These are phyloP conservation scores for Phoenicopterus ruber DNA, from an alignment of 2,113 vertebrate genomes.

Conservation along the genomic window DNA sequence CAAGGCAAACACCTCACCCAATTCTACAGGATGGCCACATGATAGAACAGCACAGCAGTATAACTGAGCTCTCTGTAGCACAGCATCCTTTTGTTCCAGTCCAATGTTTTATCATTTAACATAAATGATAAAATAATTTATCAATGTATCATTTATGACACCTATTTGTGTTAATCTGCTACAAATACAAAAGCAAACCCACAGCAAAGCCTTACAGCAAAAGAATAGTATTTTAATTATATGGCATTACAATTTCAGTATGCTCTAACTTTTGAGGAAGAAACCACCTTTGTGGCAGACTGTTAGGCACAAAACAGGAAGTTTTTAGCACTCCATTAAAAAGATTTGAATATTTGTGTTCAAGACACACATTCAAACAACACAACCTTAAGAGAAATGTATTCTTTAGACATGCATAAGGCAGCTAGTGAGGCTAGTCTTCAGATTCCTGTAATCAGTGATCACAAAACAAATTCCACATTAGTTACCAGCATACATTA, in stretches of 20 bases:
- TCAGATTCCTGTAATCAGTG: not conserved
- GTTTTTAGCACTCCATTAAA: not conserved
- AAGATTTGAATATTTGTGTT: not conserved
- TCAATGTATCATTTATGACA: not conserved
- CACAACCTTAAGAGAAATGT: not conserved
- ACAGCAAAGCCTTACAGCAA: not conserved
- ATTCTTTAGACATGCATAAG: not conserved
- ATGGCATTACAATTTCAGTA: not conserved
- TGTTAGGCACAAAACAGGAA: not conserved
- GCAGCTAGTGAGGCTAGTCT: not conserved
- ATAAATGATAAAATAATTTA: not conserved
- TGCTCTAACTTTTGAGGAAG: not conserved
- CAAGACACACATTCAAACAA: not conserved
- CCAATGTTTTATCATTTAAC: not conserved
- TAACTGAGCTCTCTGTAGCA: not conserved
- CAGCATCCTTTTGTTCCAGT: not conserved
- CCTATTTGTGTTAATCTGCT: not conserved
- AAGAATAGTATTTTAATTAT: not conserved
- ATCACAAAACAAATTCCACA: not conserved
- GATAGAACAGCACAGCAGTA: not conserved
- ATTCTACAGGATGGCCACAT: not conserved
- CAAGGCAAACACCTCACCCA: not conserved
- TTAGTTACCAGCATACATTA: not conserved
- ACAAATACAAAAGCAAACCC: not conserved
- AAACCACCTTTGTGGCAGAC: not conserved